Evolutionary conservation across 1,140 invertebrate species (phyloP), one percentile per base, ranked within the genome.

Genomic region (Eueides isabella): DNA sequence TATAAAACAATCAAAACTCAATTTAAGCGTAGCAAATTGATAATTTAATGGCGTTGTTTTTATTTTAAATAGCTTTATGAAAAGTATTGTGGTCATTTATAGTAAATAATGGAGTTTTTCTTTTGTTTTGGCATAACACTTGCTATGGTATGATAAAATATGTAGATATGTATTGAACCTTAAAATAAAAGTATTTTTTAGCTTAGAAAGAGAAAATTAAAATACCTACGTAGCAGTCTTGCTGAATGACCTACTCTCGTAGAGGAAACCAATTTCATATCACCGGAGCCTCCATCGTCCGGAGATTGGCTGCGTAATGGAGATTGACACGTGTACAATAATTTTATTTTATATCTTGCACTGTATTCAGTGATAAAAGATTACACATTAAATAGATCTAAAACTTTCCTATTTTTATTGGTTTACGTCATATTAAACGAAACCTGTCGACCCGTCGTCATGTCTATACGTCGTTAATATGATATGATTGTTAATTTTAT

Each of bases 311-410:
- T 66, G 41, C 68, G 61, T 78, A 67, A 73, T 72, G 41, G 64
- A 69, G 64, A 71, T 48, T 62, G 69, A 67, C 61, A 30, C 19
- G 64, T 65, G 66, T 70, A 64, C 63, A 71, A 75, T 72, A 75
- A 75, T 78, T 67, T 72, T 70, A 26, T 73, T 69, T 78, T 70
- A 78, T 69, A 69, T 44, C 29, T 61, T 38, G 12, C 44, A n/a
- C 26, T 23, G 44, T 71, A 41, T 61, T 66, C 38, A 41, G 16
- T 33, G 0, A 23, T 26, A 55, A 23, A 23, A 26, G 2, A 12
- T 26, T 44, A 19, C n/a, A 31, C 16, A 44, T 44, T 48, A 23
- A 48, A 48, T 48, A 48, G 1, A 7, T 44, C 16, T 44, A 19
- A n/a, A 48, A 23, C 19, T 48, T 48, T 48, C 5, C 6, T 5